Evolutionary conservation across 2,797 vertebrate species (phyloP).

Genomic region (Microtus californicus): DNA sequence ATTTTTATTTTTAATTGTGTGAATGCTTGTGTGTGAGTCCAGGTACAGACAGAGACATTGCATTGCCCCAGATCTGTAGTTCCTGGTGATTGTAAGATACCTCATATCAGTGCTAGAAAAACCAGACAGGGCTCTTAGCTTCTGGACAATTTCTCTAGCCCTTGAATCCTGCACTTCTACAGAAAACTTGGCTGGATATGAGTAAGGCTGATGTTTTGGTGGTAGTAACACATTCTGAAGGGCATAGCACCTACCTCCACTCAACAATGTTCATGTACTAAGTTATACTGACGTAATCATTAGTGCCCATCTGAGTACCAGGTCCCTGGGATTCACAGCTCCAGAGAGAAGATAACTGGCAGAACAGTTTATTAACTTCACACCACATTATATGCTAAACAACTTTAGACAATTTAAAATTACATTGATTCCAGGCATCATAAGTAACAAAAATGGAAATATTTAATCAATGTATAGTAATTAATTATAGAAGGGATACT

Average conservation of each 20-base stretch:
- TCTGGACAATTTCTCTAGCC: not conserved
- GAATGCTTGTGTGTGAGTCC: not conserved
- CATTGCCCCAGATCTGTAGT: not conserved
- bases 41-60: not conserved
- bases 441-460: not conserved
- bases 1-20: not conserved
- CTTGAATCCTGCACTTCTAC: not conserved
- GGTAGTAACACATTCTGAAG: not conserved
- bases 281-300: not conserved
- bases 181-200: not conserved
- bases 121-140: not conserved
- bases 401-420: not conserved
- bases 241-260: no score
- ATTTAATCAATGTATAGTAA: not conserved
- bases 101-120: not conserved
- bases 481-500: no score
- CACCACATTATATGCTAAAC: not conserved
- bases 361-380: not conserved
- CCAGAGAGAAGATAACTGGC: not conserved
- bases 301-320: accelerated
- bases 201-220: not conserved
- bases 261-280: accelerated
- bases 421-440: not conserved
- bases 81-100: not conserved
- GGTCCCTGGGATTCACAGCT: not conserved